Evolutionary conservation across 2,113 vertebrate species (phyloP).

Genomic region (Melanostigma gelatinosum): DNA sequence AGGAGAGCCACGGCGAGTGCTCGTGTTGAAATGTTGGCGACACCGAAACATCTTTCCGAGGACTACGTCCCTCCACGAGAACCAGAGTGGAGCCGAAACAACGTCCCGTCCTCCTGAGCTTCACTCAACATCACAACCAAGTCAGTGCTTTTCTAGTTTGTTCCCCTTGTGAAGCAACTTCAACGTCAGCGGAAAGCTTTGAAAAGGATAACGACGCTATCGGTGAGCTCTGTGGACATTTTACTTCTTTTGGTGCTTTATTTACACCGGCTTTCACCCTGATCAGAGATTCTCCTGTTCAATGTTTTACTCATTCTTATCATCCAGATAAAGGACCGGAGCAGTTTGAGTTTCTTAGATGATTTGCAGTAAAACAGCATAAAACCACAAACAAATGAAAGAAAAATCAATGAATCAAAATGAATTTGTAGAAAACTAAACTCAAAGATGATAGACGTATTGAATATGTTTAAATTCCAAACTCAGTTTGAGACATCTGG

Average conservation of each 20-base stretch:
- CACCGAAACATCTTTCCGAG: conserved; percentile 60
- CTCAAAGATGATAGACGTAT: background rate
- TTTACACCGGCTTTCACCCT: background rate
- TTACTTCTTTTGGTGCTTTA: background rate
- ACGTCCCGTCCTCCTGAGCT: background rate
- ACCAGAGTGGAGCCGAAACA: conserved; percentile 40
- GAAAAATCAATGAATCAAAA: background rate
- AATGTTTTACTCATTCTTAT: background rate
- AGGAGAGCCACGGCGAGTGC: conserved; percentile 48
- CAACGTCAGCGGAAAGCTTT: background rate
- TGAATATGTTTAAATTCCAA: background rate
- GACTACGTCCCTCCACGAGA: conserved; percentile 67
- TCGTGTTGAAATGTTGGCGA: conserved; percentile 62
- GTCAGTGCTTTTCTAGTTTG: background rate
- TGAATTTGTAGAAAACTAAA: background rate
- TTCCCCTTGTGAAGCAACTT: background rate
- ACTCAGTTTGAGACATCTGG: background rate
- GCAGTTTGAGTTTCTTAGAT: background rate
- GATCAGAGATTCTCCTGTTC: background rate
- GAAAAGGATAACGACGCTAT: background rate
- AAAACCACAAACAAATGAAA: background rate
- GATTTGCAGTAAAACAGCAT: background rate
- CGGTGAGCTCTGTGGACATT: background rate
- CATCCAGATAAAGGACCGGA: background rate
- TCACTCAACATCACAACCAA: background rate